phyloP scores from a whole-genome alignment of 2,113 vertebrate species.

The Nasalis larvatus region DNA sequence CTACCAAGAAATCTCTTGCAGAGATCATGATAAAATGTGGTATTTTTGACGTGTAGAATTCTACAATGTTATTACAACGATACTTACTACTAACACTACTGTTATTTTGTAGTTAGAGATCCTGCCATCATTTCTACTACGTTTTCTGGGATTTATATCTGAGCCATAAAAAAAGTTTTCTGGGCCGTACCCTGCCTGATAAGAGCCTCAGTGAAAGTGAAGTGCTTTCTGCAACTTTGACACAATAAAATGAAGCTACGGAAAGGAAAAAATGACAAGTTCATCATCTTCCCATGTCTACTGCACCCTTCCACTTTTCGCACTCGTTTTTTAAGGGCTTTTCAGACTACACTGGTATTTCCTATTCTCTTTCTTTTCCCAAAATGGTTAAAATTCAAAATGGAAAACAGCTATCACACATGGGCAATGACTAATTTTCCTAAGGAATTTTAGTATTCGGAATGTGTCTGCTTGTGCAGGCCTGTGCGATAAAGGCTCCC shows the following conservation, averaged over 20 bases:
- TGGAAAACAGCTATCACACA: constrained; percentile 73
- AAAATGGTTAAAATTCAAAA: constrained; percentile 74
- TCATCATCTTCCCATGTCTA: not conserved
- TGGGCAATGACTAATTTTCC: constrained; percentile 84
- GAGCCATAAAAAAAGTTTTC: constrained; percentile 28
- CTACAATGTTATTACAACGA: not conserved
- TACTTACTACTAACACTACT: not conserved
- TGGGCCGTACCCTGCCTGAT: constrained; percentile 37
- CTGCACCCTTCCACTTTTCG: not conserved
- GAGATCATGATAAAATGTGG: not conserved
- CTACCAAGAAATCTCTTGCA: constrained; percentile 3
- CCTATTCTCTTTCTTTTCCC: constrained; percentile 47
- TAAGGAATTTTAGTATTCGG: constrained; percentile 87
- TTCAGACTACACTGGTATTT: constrained; percentile 8
- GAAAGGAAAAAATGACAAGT: constrained; percentile 55
- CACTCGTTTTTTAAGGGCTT: not conserved
- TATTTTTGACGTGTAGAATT: not conserved
- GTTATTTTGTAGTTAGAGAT: not conserved
- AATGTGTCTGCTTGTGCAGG: constrained; percentile 85
- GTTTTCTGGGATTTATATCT: constrained; percentile 45
- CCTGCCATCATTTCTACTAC: constrained; percentile 8
- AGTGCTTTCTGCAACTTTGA: constrained; percentile 46
- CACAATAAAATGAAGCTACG: constrained; percentile 47
- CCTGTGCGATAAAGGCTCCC: constrained; percentile 87
- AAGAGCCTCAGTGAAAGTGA: constrained; percentile 8